Base-by-base conservation (phyloP, 1,140 invertebrate genomes). In the Diachasma alloeum region DNA sequence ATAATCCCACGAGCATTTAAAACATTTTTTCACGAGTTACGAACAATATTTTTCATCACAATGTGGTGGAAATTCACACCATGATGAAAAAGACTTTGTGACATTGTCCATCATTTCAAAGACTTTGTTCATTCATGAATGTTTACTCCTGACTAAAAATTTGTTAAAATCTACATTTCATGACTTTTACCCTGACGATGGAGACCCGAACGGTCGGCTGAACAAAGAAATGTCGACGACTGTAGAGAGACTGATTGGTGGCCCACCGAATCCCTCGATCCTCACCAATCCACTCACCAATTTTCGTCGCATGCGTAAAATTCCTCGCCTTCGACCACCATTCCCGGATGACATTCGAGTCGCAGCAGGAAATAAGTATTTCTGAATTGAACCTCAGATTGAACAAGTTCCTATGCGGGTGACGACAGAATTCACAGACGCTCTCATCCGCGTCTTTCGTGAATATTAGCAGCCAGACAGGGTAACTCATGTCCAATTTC, bases 151-250 rank as follows among this genome's bases (percentile, higher is more conserved):
- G 15, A n/a, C 17, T 53, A 8, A 17, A 53, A 48, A 15, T 13
- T 17, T 19, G 4, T 53, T 31, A 31, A 53, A 17, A 17, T 4
- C n/a, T 19, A 17, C 6, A 15, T 17, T 53, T n/a, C 17, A 53
- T 53, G 3, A 48, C 13, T 70, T n/a, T 24, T 74, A 86, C 84
- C 11, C 78, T 44, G 4, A 85, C 78, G 15, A 75, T 56, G 0
- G 79, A 69, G 0, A 84, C 48, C 2, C 81, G 69, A 5, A 86
- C 1, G 10, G 26, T 22, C 8, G 3, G 19, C 22, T 10, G 19
- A 63, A 24, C 11, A 11, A 19, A 46, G 69, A 22, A 24, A 79
- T 66, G 2, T 81, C 81, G 1, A 75, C 78, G 63, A 85, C 37
- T 36, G 81, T 19, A 63, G 1, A 63, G 24, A 24, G 59, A 63